These are phyloP conservation scores for Limnephilus rhombicus DNA, from an alignment of 2,888 invertebrate species.

Conservation along the genomic window DNA sequence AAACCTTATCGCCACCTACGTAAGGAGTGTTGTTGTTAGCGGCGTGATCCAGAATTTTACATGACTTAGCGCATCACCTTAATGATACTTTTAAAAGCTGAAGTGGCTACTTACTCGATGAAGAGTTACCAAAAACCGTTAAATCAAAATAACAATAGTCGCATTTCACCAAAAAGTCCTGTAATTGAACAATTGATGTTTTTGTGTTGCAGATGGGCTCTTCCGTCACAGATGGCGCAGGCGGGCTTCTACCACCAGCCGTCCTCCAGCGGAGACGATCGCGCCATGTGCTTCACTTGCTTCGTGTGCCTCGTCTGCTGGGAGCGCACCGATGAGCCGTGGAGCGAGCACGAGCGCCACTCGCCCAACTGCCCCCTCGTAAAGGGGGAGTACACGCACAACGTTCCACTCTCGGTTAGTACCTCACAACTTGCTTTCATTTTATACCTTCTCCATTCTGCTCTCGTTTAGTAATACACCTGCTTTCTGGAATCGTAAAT, in stretches of 20 bases:
- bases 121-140: neutral
- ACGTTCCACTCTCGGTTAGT: constrained; percentile 89
- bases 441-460: neutral
- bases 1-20: no score
- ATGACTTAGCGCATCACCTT: no score
- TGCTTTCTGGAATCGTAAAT: neutral
- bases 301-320: constrained; percentile 96
- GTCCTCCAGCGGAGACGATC: constrained; percentile 91
- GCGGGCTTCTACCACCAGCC: constrained; percentile 98
- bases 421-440: neutral
- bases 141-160: neutral
- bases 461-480: constrained; percentile 78
- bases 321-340: constrained; percentile 98
- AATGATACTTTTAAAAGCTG: no score
- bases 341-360: constrained; percentile 97
- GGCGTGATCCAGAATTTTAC: no score
- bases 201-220: constrained; percentile 86
- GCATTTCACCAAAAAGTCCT: no score
- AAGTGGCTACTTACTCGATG: no score
- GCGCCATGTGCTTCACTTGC: constrained; percentile 98
- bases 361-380: constrained; percentile 96
- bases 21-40: no score
- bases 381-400: constrained; percentile 95
- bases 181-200: constrained; percentile 4
- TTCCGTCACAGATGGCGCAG: constrained; percentile 97